Evolutionary conservation across 2,888 invertebrate genomes (phyloP), one percentile per base, ranked within the genome.

Genomic region (Campoplex capitator): DNA sequence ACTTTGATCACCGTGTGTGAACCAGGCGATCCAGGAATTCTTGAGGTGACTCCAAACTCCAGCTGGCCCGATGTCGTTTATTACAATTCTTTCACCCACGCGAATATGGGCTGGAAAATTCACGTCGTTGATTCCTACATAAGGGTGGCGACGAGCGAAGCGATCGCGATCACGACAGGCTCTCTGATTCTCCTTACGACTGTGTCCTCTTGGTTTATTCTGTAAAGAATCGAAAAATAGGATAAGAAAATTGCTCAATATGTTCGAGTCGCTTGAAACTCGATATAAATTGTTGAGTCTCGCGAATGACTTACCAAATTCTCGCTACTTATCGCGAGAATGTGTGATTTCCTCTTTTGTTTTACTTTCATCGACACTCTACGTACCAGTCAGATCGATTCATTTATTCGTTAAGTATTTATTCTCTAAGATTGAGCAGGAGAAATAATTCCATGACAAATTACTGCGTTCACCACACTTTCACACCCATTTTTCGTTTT

Each of bases 31-130:
- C 96, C 97, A 8, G 97, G 97, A 0, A 94, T 96, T 77, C 95
- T 98, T 79, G 96, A 96, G 93, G 96, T 99, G 74, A 97, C 98
- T 38, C 99, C 99, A 45, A 98, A 98, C 94, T 96, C 97, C 70
- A 96, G 98, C 2, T 98, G 98, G 97, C 99, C 99, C 0, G 98
- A 99, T 94, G 95, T 96, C 45, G 98, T 99, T 35, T 99, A 98
- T 95, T 98, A 98, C 94, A 97, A 99, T 95, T 98, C 98, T 85
- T 99, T 98, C 95, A 98, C 98, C 4, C 98, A 98, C 92, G 96
- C 97, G 42, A 98, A 98, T 95, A 99, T 99, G 98, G 99, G 99
- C 87, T 98, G 98, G 96, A 98, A 98, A 94, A 98, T 99, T 92
- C 97, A 97, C 94, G 96, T 99, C 38, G 97, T 99, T 80, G 98